These are phyloP conservation scores for Hirundichthys speculiger DNA, from an alignment of 2,113 vertebrate species.

Conservation along the genomic window DNA sequence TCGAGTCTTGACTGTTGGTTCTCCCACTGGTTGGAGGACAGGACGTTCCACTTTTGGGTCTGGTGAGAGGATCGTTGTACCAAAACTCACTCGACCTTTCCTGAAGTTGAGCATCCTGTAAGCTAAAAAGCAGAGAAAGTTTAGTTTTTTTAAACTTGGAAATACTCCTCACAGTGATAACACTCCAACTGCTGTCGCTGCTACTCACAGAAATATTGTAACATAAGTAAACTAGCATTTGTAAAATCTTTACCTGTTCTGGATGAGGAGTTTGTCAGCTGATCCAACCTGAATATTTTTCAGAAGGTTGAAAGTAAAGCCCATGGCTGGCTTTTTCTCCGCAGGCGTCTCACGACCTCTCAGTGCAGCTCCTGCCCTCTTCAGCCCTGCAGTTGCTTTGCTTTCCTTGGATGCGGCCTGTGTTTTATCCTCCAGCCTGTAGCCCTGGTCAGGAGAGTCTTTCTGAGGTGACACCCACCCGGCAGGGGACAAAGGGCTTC, in stretches of 20 bases:
- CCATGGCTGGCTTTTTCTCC: slow-evolving; percentile 81
- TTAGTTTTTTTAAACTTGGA: too few species aligned
- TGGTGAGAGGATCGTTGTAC: slow-evolving; percentile 59
- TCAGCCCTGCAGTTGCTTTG: slow-evolving; percentile 68
- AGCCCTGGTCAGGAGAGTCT: slow-evolving; percentile 60
- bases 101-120: slow-evolving; percentile 60
- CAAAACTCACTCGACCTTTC: slow-evolving; percentile 67
- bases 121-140: slow-evolving; percentile 43
- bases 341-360: slow-evolving; percentile 62
- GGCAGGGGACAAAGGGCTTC: slow-evolving; percentile 56
- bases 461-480: slow-evolving; percentile 77
- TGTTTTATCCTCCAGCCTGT: slow-evolving; percentile 72
- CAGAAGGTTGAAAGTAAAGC: slow-evolving; percentile 74
- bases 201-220: background rate
- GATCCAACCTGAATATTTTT: slow-evolving; percentile 73
- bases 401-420: slow-evolving; percentile 61
- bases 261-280: slow-evolving; percentile 71
- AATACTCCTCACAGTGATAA: too few species aligned
- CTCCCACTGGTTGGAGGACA: slow-evolving; percentile 28
- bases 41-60: slow-evolving; percentile 54
- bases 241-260: slow-evolving; percentile 75
- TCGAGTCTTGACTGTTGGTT: slow-evolving; percentile 35
- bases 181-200: too few species aligned
- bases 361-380: slow-evolving; percentile 69
- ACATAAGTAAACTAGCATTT: slow-evolving; percentile 1